Percentiles rank a stretch among this genome's conserved stretches.
Evolutionary conservation across 2,113 vertebrate genomes (phyloP).

Genomic region (Lichenostomus cassidix): DNA sequence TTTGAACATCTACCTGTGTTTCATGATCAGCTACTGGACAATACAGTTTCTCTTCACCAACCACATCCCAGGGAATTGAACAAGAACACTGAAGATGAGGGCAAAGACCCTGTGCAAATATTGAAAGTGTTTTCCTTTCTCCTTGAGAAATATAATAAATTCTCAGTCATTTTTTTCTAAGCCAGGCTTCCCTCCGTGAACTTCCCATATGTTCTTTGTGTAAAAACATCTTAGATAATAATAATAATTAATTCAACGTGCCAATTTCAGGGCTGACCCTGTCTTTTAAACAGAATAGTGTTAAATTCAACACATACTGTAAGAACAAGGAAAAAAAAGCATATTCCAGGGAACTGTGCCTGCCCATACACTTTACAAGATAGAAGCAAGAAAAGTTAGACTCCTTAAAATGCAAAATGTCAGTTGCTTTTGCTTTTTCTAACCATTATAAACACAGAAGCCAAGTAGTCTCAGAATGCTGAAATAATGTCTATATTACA

Average conservation of each 20-base stretch:
- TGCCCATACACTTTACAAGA: neutral
- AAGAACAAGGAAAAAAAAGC: neutral
- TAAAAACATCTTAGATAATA: neutral
- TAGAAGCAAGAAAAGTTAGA: neutral
- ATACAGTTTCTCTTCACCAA: neutral
- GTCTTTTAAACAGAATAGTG: neutral
- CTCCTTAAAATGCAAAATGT: neutral
- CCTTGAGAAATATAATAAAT: neutral
- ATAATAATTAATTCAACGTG: neutral
- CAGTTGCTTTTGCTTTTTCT: neutral
- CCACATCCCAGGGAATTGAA: neutral
- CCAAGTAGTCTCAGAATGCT: neutral
- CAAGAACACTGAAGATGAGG: neutral
- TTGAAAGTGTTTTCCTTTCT: neutral
- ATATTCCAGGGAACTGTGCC: neutral
- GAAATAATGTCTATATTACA: neutral
- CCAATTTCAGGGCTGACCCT: neutral
- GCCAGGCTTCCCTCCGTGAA: neutral
- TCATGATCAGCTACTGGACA: constrained; percentile 21
- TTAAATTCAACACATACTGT: neutral
- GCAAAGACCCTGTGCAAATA: neutral
- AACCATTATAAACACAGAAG: neutral
- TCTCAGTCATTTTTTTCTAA: neutral
- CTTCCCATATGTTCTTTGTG: neutral
- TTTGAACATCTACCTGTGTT: constrained; percentile 31